Evolutionary conservation across 2,888 invertebrate species (phyloP), one percentile per base, ranked within the genome.

Genomic region (Ceramica pisi): DNA sequence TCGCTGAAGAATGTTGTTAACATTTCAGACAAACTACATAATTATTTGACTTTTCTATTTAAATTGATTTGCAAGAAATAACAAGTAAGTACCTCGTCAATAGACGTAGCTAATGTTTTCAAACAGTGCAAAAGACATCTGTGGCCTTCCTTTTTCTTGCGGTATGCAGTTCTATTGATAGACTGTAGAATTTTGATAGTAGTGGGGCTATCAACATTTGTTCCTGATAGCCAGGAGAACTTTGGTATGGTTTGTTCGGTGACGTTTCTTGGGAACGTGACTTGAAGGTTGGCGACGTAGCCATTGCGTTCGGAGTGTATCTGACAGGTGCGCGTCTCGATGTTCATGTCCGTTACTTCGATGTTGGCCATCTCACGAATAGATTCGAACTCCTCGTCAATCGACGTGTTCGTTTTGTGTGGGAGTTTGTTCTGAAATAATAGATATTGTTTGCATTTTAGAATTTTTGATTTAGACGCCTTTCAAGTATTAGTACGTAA

Each of bases 41-140:
- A 19, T 38, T 46, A 31, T 21, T 38, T 46, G 16, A 12, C 7
- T 53, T 63, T 21, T 41, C 14, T 16, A n/a, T 41, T 21, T 53
- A 14, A 31, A 41, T 26, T 0, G 19, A 14, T 23, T 55, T 38
- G 19, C n/a, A 46, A 21, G 19, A 1, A 55, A 57, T 19, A 31
- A 26, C 41, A n/a, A 41, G 16, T 48, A 48, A 48, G 60, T 91
- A 96, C 96, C 92, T 96, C 96, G 89, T 96, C 96, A 76, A 96
- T 92, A 59, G 94, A 94, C 55, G 94, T 96, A 2, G 95, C 95
- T 74, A 96, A 90, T 41, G 95, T 95, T 87, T 96, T 96, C 55
- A 99, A 94, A 92, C 99, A 99, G 60, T 98, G 98, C 90, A 99
- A 98, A 66, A 99, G 94, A 91, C 99, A 99, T 50, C 98, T 97